Percentiles rank a stretch among this genome's conserved stretches.
These are phyloP conservation scores for Platerodrilus igneus DNA, from an alignment of 2,888 invertebrate species.

Conservation along the genomic window DNA sequence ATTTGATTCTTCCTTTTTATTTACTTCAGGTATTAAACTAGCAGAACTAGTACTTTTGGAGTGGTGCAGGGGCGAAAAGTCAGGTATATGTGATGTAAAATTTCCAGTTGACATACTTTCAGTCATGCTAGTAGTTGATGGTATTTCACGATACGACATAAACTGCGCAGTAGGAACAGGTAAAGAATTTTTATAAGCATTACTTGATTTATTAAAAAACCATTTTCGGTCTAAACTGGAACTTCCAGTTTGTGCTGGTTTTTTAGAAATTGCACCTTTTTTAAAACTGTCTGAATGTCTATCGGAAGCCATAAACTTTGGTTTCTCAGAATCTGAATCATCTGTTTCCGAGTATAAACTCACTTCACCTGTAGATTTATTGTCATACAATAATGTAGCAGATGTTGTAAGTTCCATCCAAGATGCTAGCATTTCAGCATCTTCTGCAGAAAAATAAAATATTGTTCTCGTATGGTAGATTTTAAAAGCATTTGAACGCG, in stretches of 20 bases:
- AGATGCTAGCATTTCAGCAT: conserved; percentile 62
- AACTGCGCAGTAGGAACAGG: conserved; percentile 77
- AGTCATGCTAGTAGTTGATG: conserved; percentile 41
- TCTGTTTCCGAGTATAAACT: conserved; percentile 59
- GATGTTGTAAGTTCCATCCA: conserved; percentile 71
- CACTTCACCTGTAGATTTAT: conserved; percentile 40
- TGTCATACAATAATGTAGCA: conserved; percentile 50
- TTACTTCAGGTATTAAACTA: conserved; percentile 37
- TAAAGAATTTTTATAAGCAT: conserved; percentile 52
- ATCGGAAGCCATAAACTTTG: no score
- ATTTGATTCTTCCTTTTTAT: conserved; percentile 12
- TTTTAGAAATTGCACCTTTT: conserved; percentile 59
- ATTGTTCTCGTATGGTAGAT: conserved; percentile 84
- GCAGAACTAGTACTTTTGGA: conserved; percentile 42
- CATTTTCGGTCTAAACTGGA: conserved; percentile 71
- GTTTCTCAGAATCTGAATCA: conserved; percentile 49
- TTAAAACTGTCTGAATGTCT: conserved; percentile 68
- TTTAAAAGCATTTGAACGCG: conserved; percentile 85
- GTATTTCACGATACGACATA: conserved; percentile 66
- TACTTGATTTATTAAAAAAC: conserved; percentile 51
- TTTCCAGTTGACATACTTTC: conserved; percentile 45
- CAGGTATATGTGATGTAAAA: conserved; percentile 46
- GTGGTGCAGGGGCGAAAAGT: conserved; percentile 38
- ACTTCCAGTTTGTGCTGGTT: conserved; percentile 50
- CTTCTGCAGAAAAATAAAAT: conserved; percentile 81